Conservation (phyloP, 2,113 vertebrate species). For the Hiodon alosoides region DNA sequence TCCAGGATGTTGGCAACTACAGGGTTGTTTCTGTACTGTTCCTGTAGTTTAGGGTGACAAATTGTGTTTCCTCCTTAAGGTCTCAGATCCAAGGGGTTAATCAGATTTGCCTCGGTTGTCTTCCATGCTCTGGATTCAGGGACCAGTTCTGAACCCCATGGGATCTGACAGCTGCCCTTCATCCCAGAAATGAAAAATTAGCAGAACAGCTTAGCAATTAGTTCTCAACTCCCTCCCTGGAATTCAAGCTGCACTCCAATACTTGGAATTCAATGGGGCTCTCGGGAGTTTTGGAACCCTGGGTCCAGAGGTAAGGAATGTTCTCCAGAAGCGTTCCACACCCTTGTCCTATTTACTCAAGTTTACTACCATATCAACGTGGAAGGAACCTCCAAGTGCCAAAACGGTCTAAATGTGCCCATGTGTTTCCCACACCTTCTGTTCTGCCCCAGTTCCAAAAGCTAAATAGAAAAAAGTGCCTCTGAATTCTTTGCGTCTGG, state of each 20-base stretch:
- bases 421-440: not conserved
- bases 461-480: not conserved
- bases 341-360: not conserved
- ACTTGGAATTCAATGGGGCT: slow-evolving; percentile 26
- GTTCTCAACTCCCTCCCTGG: slow-evolving; percentile 35
- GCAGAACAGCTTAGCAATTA: slow-evolving; percentile 44
- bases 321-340: not conserved
- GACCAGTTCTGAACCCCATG: slow-evolving; percentile 6
- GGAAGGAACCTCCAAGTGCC: not conserved
- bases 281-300: slow-evolving; percentile 4
- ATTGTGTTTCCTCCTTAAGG: not conserved
- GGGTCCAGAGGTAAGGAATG: slow-evolving; percentile 12
- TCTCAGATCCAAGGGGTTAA: not conserved
- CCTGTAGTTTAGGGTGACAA: not conserved
- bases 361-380: not conserved
- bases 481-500: not conserved
- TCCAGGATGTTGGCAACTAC: not conserved
- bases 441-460: slow-evolving; percentile 12
- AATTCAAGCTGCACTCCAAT: slow-evolving; percentile 26
- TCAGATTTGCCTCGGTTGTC: slow-evolving; percentile 9
- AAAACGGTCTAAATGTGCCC: not conserved
- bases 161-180: slow-evolving; percentile 43
- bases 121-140: slow-evolving; percentile 3
- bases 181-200: slow-evolving; percentile 49
- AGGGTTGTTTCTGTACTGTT: too few species aligned